Conservation (phyloP, 2,797 vertebrate species). For the Pangasius larnaudii region DNA sequence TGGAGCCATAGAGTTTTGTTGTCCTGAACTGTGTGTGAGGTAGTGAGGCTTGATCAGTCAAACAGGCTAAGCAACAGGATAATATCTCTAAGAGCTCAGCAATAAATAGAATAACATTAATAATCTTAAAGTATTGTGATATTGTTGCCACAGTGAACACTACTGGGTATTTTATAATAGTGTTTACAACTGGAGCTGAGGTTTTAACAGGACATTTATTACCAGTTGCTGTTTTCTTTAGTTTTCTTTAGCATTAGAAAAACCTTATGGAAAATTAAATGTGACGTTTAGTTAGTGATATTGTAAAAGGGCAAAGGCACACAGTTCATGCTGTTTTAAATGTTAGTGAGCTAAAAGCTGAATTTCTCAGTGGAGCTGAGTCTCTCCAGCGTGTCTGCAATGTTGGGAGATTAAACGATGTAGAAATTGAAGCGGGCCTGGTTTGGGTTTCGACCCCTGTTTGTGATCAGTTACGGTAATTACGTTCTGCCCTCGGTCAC, state of each 20-base stretch:
- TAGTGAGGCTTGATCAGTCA: background rate
- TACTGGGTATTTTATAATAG: background rate
- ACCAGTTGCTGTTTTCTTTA: background rate
- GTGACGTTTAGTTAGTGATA: background rate
- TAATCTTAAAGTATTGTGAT: background rate
- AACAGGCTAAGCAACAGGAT: background rate
- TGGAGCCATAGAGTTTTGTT: background rate
- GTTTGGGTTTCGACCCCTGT: constrained; percentile 57
- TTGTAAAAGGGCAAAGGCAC: background rate
- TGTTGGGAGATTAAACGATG: constrained; percentile 58
- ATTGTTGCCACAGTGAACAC: background rate
- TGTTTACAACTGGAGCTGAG: background rate
- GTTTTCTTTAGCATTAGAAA: background rate
- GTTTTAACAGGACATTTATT: background rate
- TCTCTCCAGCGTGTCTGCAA: constrained; percentile 64
- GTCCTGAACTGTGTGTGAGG: background rate
- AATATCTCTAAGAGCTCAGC: background rate
- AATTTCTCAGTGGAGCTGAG: background rate
- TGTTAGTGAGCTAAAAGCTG: background rate
- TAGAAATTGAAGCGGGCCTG: constrained; percentile 26
- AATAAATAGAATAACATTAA: background rate
- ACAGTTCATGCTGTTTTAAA: background rate
- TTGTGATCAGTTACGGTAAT: constrained; percentile 69
- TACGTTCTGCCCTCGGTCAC: constrained; percentile 50
- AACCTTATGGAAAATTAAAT: background rate